phyloP scores from a whole-genome alignment of 2,797 vertebrate genomes.

The Enteromius argenteus region DNA sequence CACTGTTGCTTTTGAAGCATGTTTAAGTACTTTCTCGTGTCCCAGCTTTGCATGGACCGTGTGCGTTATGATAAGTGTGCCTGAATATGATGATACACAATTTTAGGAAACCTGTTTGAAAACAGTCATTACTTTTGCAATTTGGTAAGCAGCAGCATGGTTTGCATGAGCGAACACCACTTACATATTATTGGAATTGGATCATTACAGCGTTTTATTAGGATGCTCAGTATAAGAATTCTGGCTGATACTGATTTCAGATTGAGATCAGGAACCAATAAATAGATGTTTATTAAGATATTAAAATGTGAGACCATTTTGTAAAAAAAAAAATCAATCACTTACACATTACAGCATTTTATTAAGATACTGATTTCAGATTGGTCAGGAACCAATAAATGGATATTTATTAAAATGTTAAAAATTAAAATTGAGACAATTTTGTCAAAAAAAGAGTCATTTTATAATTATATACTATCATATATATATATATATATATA shows the following conservation, averaged over 20 bases:
- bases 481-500: no score
- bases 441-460: no score
- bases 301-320: not conserved
- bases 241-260: not conserved
- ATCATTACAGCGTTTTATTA: not conserved
- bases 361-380: not conserved
- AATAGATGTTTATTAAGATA: not conserved
- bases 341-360: not conserved
- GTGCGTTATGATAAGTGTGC: not conserved
- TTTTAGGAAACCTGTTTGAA: not conserved
- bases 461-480: no score
- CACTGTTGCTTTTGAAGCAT: conserved; percentile 26
- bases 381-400: not conserved
- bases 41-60: not conserved
- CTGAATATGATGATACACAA: not conserved
- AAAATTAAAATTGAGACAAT: no score
- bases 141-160: not conserved
- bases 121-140: not conserved
- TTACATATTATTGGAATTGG: not conserved
- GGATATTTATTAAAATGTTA: no score
- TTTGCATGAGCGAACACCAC: not conserved
- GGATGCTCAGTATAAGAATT: not conserved
- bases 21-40: not conserved
- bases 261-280: not conserved
- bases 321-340: not conserved